Evolutionary conservation across 2,113 vertebrate genomes (phyloP), one percentile per base, ranked within the genome.

Genomic region (Pedetes capensis): DNA sequence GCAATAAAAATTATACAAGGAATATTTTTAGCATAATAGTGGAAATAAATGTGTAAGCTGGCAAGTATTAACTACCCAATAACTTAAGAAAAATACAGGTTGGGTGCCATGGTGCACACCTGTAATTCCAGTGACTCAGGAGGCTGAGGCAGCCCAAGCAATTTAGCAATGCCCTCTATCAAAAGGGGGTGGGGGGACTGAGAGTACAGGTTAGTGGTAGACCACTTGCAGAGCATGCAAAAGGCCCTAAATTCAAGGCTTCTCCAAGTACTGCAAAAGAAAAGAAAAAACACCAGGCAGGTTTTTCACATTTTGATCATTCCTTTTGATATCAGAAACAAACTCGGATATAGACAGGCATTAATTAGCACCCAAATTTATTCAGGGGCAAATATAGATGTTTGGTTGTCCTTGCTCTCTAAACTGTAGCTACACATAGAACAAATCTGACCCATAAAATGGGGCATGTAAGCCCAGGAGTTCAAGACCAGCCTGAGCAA

Each of bases 1-100:
- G 42, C 80, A 95, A 92, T 95, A 96, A 85, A 47, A 86, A 81
- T 82, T 61, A 92, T 16, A 95, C 32, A 93, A 90, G 88, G 22
- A 88, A 37, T 44, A 81, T 89, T 91, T 87, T 88, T 94, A 94
- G 53, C 76, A 81, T 61, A 51, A 55, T 84, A 87, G 34, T 78
- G 59, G 76, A 90, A 92, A 75, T 72, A 93, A 93, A 72, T 94
- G 23, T 93, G 4, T n/a, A 94, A 44, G 71, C 68, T 90, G 32
- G 75, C 42, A 82, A 91, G 20, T 74, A 89, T 85, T 87, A 87
- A 51, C 7, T 69, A 61, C 25, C n/a, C n/a, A n/a, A n/a, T n/a
- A n/a, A n/a, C n/a, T n/a, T n/a, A n/a, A n/a, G n/a, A n/a, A n/a
- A n/a, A n/a, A n/a, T n/a, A n/a, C n/a, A n/a, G n/a, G n/a, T n/a